phyloP scores from a whole-genome alignment of 2,888 invertebrate species.

The Hemaris fuciformis region DNA sequence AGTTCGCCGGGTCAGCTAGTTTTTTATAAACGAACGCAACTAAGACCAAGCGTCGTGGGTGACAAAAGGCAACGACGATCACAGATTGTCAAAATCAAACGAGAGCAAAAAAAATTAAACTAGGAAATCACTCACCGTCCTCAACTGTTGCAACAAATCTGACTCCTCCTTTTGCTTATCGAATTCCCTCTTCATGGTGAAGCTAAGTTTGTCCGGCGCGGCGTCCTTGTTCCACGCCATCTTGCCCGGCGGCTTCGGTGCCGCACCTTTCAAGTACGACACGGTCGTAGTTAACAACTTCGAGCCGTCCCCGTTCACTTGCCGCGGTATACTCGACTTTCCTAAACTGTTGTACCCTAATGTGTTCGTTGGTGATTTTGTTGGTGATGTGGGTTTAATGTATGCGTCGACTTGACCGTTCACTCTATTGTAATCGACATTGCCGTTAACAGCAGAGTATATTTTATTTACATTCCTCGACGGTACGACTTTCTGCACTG shows the following conservation, averaged over 20 bases:
- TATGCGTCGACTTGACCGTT: conserved; percentile 73
- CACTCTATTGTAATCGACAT: conserved; percentile 57
- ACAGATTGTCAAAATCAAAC: too few species aligned
- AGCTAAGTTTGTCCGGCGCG: conserved; percentile 89
- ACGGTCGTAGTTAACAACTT: conserved; percentile 81
- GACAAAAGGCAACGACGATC: too few species aligned
- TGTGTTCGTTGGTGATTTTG: conserved; percentile 82
- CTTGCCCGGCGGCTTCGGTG: conserved; percentile 70
- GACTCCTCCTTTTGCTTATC: conserved; percentile 95
- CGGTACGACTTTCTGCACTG: conserved; percentile 90
- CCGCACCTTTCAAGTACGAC: conserved; percentile 81
- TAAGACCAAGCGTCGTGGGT: too few species aligned
- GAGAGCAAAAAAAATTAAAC: too few species aligned
- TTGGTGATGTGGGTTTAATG: conserved; percentile 85
- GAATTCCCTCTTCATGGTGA: conserved; percentile 95
- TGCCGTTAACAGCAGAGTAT: conserved; percentile 77
- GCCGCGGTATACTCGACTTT: conserved; percentile 64
- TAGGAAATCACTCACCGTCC: conserved; percentile 90
- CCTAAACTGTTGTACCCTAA: conserved; percentile 81
- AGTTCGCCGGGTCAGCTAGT: too few species aligned
- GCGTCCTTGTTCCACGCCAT: conserved; percentile 88
- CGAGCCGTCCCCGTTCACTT: conserved; percentile 64
- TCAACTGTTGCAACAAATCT: conserved; percentile 90
- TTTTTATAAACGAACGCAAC: too few species aligned
- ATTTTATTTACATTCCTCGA: conserved; percentile 84